Base-by-base conservation (phyloP, 2,113 vertebrate species). In the Xyliphius kryptos region DNA sequence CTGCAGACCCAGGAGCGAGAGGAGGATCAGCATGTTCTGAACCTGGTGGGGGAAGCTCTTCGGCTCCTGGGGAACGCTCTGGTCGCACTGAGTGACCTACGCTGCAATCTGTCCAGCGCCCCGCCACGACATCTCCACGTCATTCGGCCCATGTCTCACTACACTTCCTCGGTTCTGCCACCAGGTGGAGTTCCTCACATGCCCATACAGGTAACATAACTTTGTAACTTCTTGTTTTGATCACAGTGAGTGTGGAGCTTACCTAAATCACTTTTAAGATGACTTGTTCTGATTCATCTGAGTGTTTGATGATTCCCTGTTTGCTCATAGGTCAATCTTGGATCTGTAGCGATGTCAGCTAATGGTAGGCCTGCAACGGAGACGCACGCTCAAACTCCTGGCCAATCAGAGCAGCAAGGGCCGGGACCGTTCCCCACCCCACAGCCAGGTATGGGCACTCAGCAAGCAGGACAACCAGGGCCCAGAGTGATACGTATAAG, bases 61-160 rank as follows among this genome's bases (percentile, higher is more conserved):
- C 90, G 92, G 61, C 83, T 93, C 14, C 81, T 95, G 15, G 93
- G 93, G n/a, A 95, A 94, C 49, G 89, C 90, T 37, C 87, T 95
- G 1, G 91, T 95, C 44, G 91, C 91, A 0, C 77, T 95, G 50
- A 94, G 92, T 0, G 92, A 94, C 75, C 76, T 95, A 74, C 89
- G 93, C 51, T 85, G 93, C 69, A 94, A 95, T 63, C 86, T 95
- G 16, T 83, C 88, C 17, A 88, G 85, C 21, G 83, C 80, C 0
- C 81, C 89, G 15, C 93, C 93, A 0, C 89, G 93, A 5, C 91
- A 94, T 73, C 82, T 95, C 6, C 91, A 94, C 0, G 92, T 95
- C 67, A 88, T 92, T 8, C 88, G 92, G 11, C 91, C 91, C 1
- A 89, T 95, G 81, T 92, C 92, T 15, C 92, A 95, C 77, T 95